These are phyloP conservation scores for Calyptomena viridis DNA, from an alignment of 2,113 vertebrate genomes.

Conservation along the genomic window DNA sequence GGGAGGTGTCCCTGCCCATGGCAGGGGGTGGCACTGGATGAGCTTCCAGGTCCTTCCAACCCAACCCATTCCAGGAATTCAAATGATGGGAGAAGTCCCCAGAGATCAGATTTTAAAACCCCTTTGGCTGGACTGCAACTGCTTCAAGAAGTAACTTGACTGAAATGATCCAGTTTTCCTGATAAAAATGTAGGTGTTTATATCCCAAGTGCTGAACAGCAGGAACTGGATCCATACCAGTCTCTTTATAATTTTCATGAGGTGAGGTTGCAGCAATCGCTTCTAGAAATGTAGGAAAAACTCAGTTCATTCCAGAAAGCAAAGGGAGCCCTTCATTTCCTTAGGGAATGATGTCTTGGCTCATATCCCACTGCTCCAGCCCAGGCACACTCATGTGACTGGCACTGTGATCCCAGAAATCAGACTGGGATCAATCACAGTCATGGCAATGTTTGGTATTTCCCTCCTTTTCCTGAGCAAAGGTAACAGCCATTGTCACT, in stretches of 20 bases:
- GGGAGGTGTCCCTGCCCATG: neutral
- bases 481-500: slow-evolving; percentile 24
- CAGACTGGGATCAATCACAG: slow-evolving; percentile 45
- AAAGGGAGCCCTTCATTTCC: neutral
- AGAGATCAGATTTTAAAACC: neutral
- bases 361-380: neutral
- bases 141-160: neutral
- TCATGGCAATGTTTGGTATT: neutral
- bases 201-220: neutral
- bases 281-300: neutral
- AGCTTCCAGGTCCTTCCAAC: neutral
- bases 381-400: slow-evolving; percentile 24
- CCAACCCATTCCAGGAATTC: neutral
- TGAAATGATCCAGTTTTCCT: neutral
- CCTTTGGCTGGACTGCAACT: neutral
- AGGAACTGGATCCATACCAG: neutral
- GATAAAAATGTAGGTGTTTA: neutral
- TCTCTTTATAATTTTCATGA: neutral
- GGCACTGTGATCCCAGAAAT: slow-evolving; percentile 36
- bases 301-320: neutral
- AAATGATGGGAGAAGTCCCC: neutral
- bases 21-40: neutral
- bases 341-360: neutral
- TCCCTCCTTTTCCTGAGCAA: slow-evolving; percentile 24
- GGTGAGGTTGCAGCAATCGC: neutral